Evolutionary conservation across 2,888 invertebrate species (phyloP).

Genomic region (Leucoma salicis): DNA sequence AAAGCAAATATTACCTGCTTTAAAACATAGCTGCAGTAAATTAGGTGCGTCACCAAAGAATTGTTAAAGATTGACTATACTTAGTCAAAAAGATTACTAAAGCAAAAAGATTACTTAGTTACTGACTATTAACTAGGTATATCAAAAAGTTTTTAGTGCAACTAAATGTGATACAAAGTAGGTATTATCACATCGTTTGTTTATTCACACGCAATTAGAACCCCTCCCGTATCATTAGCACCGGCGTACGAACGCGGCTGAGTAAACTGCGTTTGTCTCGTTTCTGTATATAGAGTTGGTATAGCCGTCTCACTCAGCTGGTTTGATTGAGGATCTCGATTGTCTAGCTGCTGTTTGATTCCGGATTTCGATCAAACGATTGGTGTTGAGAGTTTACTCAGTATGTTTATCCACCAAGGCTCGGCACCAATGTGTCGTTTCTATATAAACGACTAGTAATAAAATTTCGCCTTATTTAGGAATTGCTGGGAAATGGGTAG

Average conservation of each 20-base stretch:
- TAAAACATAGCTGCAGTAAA: too few relatives aligned
- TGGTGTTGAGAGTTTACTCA: constrained; percentile 61
- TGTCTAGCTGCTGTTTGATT: constrained; percentile 59
- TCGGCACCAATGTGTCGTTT: constrained; percentile 34
- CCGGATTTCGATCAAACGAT: constrained; percentile 64
- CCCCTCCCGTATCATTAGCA: constrained; percentile 75
- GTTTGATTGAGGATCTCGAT: constrained; percentile 66
- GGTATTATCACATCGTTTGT: constrained; percentile 70
- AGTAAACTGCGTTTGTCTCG: constrained; percentile 39
- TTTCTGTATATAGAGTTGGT: constrained; percentile 37
- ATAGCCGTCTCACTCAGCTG: constrained; percentile 39
- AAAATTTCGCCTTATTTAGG: constrained; percentile 3
- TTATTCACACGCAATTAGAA: constrained; percentile 77
- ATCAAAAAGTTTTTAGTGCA: constrained; percentile 20
- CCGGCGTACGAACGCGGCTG: constrained; percentile 44
- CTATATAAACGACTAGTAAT: constrained; percentile 24
- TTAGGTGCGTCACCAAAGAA: too few relatives aligned
- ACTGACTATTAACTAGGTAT: too few relatives aligned
- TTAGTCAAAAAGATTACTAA: too few relatives aligned
- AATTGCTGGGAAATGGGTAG: too few relatives aligned
- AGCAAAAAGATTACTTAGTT: too few relatives aligned
- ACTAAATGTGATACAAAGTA: constrained; percentile 44
- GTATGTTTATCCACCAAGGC: constrained; percentile 46
- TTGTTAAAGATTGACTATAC: too few relatives aligned
- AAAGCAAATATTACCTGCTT: too few relatives aligned